A percentile compares a stretch with the other conserved stretches of the same genome.
Conservation (phyloP, 2,888 invertebrate species). For the Glomeris marginata region DNA sequence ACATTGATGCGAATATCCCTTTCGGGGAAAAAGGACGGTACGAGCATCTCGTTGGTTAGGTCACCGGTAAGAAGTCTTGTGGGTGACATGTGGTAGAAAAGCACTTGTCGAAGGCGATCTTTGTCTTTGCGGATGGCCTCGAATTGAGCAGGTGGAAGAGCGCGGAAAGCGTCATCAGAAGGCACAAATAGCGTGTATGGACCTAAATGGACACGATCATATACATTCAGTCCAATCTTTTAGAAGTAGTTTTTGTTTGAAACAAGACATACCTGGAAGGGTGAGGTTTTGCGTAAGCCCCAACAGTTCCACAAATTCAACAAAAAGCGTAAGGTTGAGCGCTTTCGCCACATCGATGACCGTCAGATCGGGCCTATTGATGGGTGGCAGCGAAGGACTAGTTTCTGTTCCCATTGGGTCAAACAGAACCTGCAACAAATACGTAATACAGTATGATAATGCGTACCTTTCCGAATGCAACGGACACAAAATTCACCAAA, state of each 20-base stretch:
- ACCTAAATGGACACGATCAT: no score
- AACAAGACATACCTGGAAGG: neutral
- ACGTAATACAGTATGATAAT: no score
- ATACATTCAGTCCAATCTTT: no score
- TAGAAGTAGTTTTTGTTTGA: no score
- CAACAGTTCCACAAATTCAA: constrained; percentile 1
- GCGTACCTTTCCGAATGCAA: no score
- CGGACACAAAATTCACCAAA: no score
- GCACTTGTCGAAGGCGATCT: constrained; percentile 2
- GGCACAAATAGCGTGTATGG: constrained; percentile 8
- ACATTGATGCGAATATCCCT: constrained; percentile 8
- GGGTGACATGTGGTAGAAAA: constrained; percentile 9
- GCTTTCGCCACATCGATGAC: constrained; percentile 7
- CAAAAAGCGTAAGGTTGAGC: constrained; percentile 8
- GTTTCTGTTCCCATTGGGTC: constrained; percentile 1
- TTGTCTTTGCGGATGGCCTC: constrained; percentile 4
- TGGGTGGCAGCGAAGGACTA: constrained; percentile 4
- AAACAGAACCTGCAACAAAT: neutral
- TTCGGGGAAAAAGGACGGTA: constrained; percentile 6
- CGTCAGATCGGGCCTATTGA: constrained; percentile 4
- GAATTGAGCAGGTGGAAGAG: constrained; percentile 6
- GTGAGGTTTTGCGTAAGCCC: constrained; percentile 7
- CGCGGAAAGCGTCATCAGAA: constrained; percentile 10
- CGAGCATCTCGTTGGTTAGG: constrained; percentile 9
- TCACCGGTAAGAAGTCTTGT: constrained; percentile 1